phyloP scores from a whole-genome alignment of 2,888 invertebrate species.

The Tortricodes alternella region DNA sequence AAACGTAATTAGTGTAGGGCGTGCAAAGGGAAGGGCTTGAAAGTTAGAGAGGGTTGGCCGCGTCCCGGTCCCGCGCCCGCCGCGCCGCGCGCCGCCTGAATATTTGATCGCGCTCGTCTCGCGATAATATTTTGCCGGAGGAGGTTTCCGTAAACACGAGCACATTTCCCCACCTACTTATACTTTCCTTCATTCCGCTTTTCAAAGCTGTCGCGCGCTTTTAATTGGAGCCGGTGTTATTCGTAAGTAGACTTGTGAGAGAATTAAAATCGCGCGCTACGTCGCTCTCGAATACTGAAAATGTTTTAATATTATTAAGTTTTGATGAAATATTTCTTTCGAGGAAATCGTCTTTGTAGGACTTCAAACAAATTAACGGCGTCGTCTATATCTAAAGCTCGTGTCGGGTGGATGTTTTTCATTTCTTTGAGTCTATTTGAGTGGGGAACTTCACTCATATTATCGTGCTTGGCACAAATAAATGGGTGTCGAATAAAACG shows the following conservation, averaged over 20 bases:
- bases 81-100: slow-evolving; percentile 74
- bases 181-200: slow-evolving; percentile 70
- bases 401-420: slow-evolving; percentile 49
- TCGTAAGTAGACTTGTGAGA: slow-evolving; percentile 78
- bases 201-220: slow-evolving; percentile 76
- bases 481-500: slow-evolving; percentile 18
- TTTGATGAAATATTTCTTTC: slow-evolving; percentile 67
- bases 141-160: slow-evolving; percentile 80
- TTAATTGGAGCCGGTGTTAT: slow-evolving; percentile 78
- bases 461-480: slow-evolving; percentile 19
- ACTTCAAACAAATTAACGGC: slow-evolving; percentile 70
- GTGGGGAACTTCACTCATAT: slow-evolving; percentile 17
- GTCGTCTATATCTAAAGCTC: slow-evolving; percentile 47
- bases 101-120: slow-evolving; percentile 81
- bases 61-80: too few relatives aligned
- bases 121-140: slow-evolving; percentile 81
- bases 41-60: slow-evolving; percentile 83
- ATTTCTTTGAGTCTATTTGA: slow-evolving; percentile 47
- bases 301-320: slow-evolving; percentile 72
- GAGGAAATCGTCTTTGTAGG: slow-evolving; percentile 64
- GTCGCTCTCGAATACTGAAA: slow-evolving; percentile 67
- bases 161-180: slow-evolving; percentile 75
- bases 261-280: slow-evolving; percentile 78
- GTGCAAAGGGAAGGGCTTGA: slow-evolving; percentile 84
- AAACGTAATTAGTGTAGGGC: slow-evolving; percentile 87